These are phyloP conservation scores for Sus scrofa DNA, from an alignment of 2,113 vertebrate genomes.

Conservation along the genomic window DNA sequence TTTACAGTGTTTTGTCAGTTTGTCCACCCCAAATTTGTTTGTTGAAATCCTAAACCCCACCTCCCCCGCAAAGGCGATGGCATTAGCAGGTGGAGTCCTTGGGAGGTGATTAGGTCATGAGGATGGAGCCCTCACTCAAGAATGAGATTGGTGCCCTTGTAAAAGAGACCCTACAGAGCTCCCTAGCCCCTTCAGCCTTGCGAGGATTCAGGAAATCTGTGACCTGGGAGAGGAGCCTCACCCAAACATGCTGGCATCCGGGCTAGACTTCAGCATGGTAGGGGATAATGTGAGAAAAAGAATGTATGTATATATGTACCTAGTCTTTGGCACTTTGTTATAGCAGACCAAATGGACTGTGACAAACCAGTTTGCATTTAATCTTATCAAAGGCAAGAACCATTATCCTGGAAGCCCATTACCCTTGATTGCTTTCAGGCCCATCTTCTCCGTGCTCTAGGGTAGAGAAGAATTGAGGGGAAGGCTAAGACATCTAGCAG, in stretches of 20 bases:
- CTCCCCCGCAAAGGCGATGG: background rate
- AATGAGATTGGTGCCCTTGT: background rate
- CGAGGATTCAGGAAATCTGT: background rate
- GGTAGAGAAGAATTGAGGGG: background rate
- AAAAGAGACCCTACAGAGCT: background rate
- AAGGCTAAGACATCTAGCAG: background rate
- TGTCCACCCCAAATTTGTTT: background rate
- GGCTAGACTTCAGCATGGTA: background rate
- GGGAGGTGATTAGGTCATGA: background rate
- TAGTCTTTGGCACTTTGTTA: background rate
- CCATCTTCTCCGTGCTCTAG: background rate
- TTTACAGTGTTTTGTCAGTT: too few species aligned
- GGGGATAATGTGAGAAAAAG: too few species aligned
- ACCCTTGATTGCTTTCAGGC: background rate
- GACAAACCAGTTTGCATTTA: background rate
- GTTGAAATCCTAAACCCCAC: background rate
- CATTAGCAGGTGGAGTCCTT: background rate
- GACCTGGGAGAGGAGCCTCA: background rate
- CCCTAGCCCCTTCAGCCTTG: background rate
- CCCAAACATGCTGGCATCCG: background rate
- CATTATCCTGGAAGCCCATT: background rate
- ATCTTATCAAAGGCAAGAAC: background rate
- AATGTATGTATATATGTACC: too few species aligned
- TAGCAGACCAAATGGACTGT: background rate
- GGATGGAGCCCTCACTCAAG: background rate